Base-by-base conservation (phyloP, 2,888 invertebrate species). In the Agrilus biguttatus region DNA sequence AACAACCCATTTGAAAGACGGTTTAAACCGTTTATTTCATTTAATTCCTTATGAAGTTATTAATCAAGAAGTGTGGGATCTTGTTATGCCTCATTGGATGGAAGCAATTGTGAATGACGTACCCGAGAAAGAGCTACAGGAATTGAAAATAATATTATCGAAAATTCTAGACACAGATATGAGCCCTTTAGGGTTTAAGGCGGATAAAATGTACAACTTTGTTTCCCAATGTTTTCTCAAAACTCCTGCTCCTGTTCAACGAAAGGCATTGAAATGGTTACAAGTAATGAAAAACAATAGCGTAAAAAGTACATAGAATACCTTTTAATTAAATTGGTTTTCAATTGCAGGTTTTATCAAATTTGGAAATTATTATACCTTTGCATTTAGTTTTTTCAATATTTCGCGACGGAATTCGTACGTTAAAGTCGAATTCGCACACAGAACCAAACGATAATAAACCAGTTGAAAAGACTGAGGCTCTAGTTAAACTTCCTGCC, bases 31-130 rank as follows among this genome's bases (percentile, higher is more conserved):
- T 47, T 71, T 98, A 38, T 90, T 96, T 62, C 96, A 96, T 61
- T 69, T 98, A 48, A 92, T 97, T 32, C 97, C 98, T 0, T 98
- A 98, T 63, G 96, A 97, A 55, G 87, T 98, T 21, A 89, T 99
- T 51, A 90, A 91, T 0, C 83, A 88, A 50, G 90, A 93, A 57
- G 90, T 93, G 44, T 98, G 98, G 98, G 90, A 95, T 62, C 85
- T 85, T 62, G 91, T 98, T 17, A 98, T 98, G 91, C 97, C 98
- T 0, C 86, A 90, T 55, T 98, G 98, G 98, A 85, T 98, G 83
- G 95, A 96, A 66, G 91, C 95, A 1, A 90, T 98, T 51, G 88
- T 88, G 40, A 84, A 85, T 47, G 90, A 91, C 59, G 88, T 91
- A 0, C 87, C 88, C 0, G 87, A 90, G 62, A 85, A 89, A 62